phyloP scores from a whole-genome alignment of 2,113 vertebrate species.

The Hemicordylus capensis region DNA sequence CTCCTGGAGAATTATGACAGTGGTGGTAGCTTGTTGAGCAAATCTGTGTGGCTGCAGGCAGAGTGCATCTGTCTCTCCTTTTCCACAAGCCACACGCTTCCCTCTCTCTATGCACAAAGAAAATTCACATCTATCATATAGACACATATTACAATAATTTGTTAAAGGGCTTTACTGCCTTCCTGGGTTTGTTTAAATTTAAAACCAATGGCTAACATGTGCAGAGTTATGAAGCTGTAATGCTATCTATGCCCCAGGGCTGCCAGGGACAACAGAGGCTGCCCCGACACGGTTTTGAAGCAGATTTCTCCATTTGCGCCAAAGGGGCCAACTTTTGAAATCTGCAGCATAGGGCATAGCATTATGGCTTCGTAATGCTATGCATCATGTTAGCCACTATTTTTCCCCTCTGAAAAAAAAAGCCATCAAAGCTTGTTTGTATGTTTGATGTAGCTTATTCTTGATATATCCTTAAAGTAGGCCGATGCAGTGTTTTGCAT shows the following conservation, averaged over 20 bases:
- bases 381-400: too few relatives aligned
- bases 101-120: constrained; percentile 44
- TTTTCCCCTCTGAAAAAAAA: too few relatives aligned
- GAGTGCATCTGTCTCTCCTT: constrained; percentile 63
- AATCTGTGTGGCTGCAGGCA: constrained; percentile 63
- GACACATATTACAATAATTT: constrained; percentile 35
- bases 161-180: constrained; percentile 39
- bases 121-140: constrained; percentile 47
- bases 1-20: constrained; percentile 67
- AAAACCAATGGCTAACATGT: constrained; percentile 32
- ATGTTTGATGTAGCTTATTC: too few relatives aligned
- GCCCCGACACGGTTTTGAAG: too few relatives aligned
- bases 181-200: not conserved
- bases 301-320: too few relatives aligned
- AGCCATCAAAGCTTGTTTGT: not conserved
- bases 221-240: too few relatives aligned
- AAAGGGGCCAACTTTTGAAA: too few relatives aligned
- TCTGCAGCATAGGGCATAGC: too few relatives aligned
- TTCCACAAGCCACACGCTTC: constrained; percentile 43
- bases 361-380: too few relatives aligned
- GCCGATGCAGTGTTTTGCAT: not conserved
- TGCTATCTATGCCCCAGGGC: too few relatives aligned
- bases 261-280: too few relatives aligned
- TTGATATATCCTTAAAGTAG: not conserved
- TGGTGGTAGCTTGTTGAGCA: constrained; percentile 50